These are phyloP conservation scores for Polypterus bichir DNA, from an alignment of 2,113 vertebrate genomes.

Conservation along the genomic window DNA sequence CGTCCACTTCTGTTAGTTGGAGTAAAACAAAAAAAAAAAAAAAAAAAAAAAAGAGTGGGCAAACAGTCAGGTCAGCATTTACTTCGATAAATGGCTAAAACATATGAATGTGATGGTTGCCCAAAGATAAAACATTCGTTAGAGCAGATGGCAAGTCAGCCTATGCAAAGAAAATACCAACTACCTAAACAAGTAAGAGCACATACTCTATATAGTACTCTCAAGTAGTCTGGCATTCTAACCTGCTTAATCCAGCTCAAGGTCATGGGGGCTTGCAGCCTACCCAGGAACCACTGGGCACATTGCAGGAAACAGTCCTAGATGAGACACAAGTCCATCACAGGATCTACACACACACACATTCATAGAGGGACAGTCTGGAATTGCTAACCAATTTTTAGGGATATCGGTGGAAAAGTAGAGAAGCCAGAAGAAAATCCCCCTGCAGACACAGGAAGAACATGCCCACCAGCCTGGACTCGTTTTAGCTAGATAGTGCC, in stretches of 20 bases:
- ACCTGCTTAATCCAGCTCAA: too few relatives aligned
- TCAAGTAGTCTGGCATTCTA: slow-evolving; percentile 1
- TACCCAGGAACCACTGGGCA: slow-evolving; percentile 22
- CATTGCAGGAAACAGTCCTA: slow-evolving; percentile 26
- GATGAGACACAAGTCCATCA: slow-evolving; percentile 13
- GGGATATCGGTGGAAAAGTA: not conserved
- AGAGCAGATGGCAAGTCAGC: slow-evolving; percentile 29
- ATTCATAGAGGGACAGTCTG: not conserved
- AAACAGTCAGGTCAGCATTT: not conserved
- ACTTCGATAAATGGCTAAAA: not conserved
- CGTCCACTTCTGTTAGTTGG: slow-evolving; percentile 18
- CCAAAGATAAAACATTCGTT: slow-evolving; percentile 26
- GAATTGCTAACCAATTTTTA: not conserved
- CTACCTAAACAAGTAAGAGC: slow-evolving; percentile 19
- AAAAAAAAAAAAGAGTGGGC: not conserved
- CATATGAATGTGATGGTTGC: slow-evolving; percentile 6
- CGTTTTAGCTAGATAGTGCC: not conserved
- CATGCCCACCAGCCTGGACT: slow-evolving; percentile 25
- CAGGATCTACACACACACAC: slow-evolving; percentile 3
- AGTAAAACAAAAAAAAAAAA: not conserved
- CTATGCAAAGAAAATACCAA: slow-evolving; percentile 29
- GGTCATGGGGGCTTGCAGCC: slow-evolving; percentile 5
- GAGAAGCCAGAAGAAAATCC: slow-evolving; percentile 30
- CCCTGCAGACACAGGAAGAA: slow-evolving; percentile 16
- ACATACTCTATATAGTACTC: slow-evolving; percentile 28